Base-by-base conservation (phyloP, 2,888 invertebrate genomes). In the Leucophora obtusa region DNA sequence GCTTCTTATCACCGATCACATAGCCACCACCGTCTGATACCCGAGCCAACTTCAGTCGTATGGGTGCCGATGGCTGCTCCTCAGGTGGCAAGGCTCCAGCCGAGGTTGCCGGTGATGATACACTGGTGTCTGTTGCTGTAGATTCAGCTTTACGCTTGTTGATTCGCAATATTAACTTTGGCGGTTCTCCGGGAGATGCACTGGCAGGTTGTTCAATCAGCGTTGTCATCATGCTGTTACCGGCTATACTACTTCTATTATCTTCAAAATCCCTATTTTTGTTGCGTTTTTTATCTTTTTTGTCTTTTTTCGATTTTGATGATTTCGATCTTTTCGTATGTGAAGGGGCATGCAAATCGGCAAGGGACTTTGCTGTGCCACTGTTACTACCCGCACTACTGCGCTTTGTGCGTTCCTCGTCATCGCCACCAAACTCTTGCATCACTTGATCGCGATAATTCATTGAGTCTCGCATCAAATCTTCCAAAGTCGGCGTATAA, bases 401-500 rank as follows among this genome's bases (percentile, higher is more conserved):
- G 0, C 83, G 83, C n/a, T 81, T 81, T 9, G 71, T 82, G 15
- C 82, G 82, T 56, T 86, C 86, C 71, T 91, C 91, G 72, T 91
- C 91, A 84, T 94, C 94, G 84, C 94, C 94, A 78, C 94, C 94
- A 86, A 96, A 96, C 86, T 95, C 94, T 5, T 95, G 95, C 95
- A 96, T 96, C 3, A 97, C 94, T 92, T 93, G 93, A 82, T 94
- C 93, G 15, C 97, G 92, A 89, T 93, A 97, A 87, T 96, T 96
- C 96, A 97, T 96, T 85, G 95, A 96, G 86, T 96, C 96, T 2
- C 96, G 93, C 82, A 94, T 94, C 62, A 96, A 90, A 86, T 96
- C 96, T 89, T 96, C 95, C 83, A 96, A 93, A 81, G 94, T 94
- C 0, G 95, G 95, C 15, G 92, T 93, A 68, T 87, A 89, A 63